Evolutionary conservation across 2,888 invertebrate genomes (phyloP), one percentile per base, ranked within the genome.

Genomic region (Glyphotaelius pellucidus): DNA sequence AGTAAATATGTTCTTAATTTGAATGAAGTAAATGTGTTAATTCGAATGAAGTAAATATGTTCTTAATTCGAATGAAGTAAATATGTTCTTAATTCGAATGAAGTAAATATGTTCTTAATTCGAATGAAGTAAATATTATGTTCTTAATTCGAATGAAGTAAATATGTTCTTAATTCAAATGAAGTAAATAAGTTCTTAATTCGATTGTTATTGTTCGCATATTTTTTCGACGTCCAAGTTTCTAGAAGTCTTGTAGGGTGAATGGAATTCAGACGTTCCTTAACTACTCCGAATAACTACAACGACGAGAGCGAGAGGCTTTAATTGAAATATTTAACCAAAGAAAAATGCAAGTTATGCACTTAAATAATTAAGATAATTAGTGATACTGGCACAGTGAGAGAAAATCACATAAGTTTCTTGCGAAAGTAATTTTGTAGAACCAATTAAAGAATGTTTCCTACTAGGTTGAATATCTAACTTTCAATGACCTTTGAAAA

Each of bases 301-400:
- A 87, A 87, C 67, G 87, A 67, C 85, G 30, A 31, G n/a, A 67
- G 30, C 85, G 30, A 52, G n/a, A 67, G 15, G n/a, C 9, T 87
- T 87, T 52, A 87, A 87, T 87, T 87, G 52, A 47, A 87, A 67
- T 38, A 85, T 85, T 38, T 85, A 85, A 31, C 38, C 11, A 32
- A 38, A 38, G 12, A 35, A 85, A 85, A 85, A 85, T 85, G 85
- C 42, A 38, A 85, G 85, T 12, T 25, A 85, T 38, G 85, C 81
- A 31, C 38, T 85, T 85, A 85, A 38, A 38, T 85, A 85, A 85
- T 85, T 85, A 35, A 38, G 32, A n/a, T 85, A 85, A 85, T 85
- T 85, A 81, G 81, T 81, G 32, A n/a, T 25, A 38, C 84, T 84
- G 11, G 25, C 32, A 35, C 38, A 38, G 85, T 32, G 85, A 85